Base-by-base conservation (phyloP, 2,888 invertebrate genomes). In the Enoplolaimus lenunculus region DNA sequence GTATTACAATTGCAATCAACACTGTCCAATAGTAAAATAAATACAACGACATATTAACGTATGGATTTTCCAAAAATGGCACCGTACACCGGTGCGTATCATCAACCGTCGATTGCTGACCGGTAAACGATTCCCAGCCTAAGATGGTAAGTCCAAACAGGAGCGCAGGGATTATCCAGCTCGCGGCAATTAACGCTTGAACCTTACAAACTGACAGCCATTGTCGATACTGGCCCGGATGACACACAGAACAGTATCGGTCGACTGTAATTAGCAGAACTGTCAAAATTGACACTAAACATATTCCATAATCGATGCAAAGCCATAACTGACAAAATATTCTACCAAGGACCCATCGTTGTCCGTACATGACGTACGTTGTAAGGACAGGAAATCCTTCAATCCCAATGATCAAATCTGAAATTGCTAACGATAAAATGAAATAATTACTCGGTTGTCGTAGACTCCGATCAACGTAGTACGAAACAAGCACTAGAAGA, bases 121-220 rank as follows among this genome's bases (percentile, higher is more conserved):
- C 77, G 7, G 76, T 76, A 73, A 80, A 75, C 29, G 74, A 72
- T 45, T 75, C 74, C 80, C 80, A 80, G 1, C 78, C 78, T 68
- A 78, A 78, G 68, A 80, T 80, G 77, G 79, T 80, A 35, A 78
- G 74, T 64, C 78, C 78, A 71, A 80, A 80, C 34, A 80, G 75
- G 64, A 76, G 68, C 57, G 76, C 75, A 1, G 80, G 78, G 60
- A 80, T 62, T 2, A 79, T 59, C 80, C 80, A 80, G 1, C 78
- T 78, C 68, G 77, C 67, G 67, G 77, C 69, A 64, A 80, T 80
- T 29, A 76, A 71, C 34, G 75, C 68, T 69, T 76, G 72, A 16
- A 95, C 94, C 76, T 90, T 87, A 74, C 88, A 88, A 79, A 93
- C 91, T 1, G 95, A 76, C 70, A 79, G 79, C 80, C 80, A 80